Evolutionary conservation across 2,113 vertebrate species (phyloP).

Genomic region (Equus quagga): DNA sequence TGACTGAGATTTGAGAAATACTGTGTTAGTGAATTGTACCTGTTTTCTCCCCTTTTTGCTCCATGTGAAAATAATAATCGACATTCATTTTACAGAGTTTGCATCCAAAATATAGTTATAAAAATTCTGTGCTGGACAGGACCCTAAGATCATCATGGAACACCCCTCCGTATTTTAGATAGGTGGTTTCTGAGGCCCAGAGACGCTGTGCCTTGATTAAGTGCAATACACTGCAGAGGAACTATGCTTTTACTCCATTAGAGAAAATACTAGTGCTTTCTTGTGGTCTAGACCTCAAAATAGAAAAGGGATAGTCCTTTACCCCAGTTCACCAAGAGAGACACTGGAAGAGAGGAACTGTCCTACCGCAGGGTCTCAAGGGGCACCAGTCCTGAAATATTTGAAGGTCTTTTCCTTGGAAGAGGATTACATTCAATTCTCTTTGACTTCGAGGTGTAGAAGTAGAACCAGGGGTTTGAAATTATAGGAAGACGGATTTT

Average conservation of each 20-base stretch:
- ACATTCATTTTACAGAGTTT: neutral
- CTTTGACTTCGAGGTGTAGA: neutral
- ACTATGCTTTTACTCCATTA: neutral
- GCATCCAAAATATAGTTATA: neutral
- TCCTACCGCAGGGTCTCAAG: neutral
- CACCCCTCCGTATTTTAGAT: neutral
- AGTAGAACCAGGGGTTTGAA: neutral
- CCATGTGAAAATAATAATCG: neutral
- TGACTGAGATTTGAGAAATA: neutral
- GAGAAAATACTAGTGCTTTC: neutral
- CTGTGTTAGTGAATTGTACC: neutral
- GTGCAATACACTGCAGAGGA: neutral
- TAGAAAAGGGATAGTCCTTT: neutral
- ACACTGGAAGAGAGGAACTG: neutral
- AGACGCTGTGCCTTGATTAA: neutral
- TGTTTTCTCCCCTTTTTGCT: neutral
- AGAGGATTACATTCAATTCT: neutral
- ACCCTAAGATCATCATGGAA: neutral
- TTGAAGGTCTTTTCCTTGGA: neutral
- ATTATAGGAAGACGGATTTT: neutral
- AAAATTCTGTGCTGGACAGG: too few species aligned
- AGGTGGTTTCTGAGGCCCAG: neutral
- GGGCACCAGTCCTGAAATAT: neutral
- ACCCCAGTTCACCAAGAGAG: neutral
- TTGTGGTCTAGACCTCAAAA: neutral